Evolutionary conservation across 2,888 invertebrate genomes (phyloP).

Genomic region (Girardia tigrina): DNA sequence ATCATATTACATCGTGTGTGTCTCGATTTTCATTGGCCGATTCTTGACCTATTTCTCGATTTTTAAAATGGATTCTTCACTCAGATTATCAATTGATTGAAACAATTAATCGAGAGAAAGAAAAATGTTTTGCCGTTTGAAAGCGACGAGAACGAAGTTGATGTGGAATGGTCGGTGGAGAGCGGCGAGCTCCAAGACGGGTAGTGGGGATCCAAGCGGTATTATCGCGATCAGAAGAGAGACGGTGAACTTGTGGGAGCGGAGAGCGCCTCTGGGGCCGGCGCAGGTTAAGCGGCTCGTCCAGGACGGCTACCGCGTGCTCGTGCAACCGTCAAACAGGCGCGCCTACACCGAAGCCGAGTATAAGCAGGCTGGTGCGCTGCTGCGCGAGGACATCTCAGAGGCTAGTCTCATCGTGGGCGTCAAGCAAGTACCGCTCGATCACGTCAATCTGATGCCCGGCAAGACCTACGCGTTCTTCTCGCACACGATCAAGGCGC

Average conservation of each 20-base stretch:
- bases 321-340: slow-evolving; percentile 92
- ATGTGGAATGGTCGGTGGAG: too few relatives aligned
- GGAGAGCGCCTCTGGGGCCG: slow-evolving; percentile 84
- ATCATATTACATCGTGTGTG: too few relatives aligned
- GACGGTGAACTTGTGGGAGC: slow-evolving; percentile 54
- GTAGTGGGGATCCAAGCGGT: neutral
- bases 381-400: slow-evolving; percentile 83
- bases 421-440: slow-evolving; percentile 75
- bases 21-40: too few relatives aligned
- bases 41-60: neutral
- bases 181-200: too few relatives aligned
- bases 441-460: slow-evolving; percentile 71
- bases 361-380: slow-evolving; percentile 79
- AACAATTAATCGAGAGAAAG: neutral
- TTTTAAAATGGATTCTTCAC: neutral
- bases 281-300: slow-evolving; percentile 74
- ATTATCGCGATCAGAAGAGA: slow-evolving; percentile 50
- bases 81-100: neutral
- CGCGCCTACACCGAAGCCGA: slow-evolving; percentile 78
- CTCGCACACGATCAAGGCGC: slow-evolving; percentile 97
- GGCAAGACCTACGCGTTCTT: slow-evolving; percentile 96
- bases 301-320: slow-evolving; percentile 70
- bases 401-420: slow-evolving; percentile 91
- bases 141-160: too few relatives aligned
- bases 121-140: neutral